A percentile compares a stretch with the other conserved stretches of the same genome.
These are phyloP conservation scores for Bombylius discolor DNA, from an alignment of 2,888 invertebrate genomes.

Conservation along the genomic window DNA sequence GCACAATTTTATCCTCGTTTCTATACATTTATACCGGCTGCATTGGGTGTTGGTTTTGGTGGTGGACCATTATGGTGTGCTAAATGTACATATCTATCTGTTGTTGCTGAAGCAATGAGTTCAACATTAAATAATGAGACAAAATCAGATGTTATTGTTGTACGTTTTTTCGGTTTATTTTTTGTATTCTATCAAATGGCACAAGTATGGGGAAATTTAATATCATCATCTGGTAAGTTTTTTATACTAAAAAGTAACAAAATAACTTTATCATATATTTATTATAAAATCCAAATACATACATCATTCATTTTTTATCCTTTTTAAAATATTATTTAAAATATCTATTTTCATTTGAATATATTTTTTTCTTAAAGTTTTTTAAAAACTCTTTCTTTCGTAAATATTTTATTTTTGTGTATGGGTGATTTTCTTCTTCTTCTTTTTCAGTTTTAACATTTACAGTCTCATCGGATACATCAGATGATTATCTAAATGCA, in stretches of 20 bases:
- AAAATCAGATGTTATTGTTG: slow-evolving; percentile 63
- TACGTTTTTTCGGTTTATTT: slow-evolving; percentile 87
- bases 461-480: neutral
- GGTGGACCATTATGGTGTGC: slow-evolving; percentile 93
- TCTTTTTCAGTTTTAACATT: neutral
- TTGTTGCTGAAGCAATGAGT: slow-evolving; percentile 67
- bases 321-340: neutral
- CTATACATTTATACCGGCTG: slow-evolving; percentile 70
- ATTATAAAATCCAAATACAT: too few relatives aligned
- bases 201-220: slow-evolving; percentile 89
- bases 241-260: neutral
- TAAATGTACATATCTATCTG: slow-evolving; percentile 85
- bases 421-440: neutral
- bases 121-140: slow-evolving; percentile 46
- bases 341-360: neutral
- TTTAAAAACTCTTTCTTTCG: too few relatives aligned
- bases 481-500: neutral
- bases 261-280: neutral
- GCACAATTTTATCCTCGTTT: slow-evolving; percentile 83
- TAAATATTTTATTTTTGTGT: too few relatives aligned
- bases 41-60: slow-evolving; percentile 70
- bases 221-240: slow-evolving; percentile 61
- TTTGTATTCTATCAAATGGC: slow-evolving; percentile 94
- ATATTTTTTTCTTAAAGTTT: neutral
- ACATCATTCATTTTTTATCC: too few relatives aligned